phyloP scores from a whole-genome alignment of 2,888 invertebrate species.

The Microdon myrmicae region DNA sequence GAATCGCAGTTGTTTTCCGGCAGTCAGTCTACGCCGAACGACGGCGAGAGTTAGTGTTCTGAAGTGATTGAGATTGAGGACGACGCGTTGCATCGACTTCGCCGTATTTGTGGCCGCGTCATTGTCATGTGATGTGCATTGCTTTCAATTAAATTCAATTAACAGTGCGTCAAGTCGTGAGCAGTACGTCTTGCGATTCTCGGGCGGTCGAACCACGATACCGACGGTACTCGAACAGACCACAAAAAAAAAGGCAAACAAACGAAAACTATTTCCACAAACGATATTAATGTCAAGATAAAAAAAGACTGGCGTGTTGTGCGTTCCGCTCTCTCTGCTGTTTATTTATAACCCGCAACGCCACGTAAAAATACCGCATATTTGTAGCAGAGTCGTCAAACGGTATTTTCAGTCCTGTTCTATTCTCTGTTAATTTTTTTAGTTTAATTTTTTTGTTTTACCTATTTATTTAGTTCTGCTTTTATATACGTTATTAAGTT shows the following conservation, averaged over 20 bases:
- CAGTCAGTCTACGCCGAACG: slow-evolving; percentile 45
- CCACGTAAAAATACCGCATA: too few relatives aligned
- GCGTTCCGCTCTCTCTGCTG: too few relatives aligned
- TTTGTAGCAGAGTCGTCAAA: too few relatives aligned
- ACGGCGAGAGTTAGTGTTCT: slow-evolving; percentile 15
- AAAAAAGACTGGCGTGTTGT: slow-evolving; percentile 14
- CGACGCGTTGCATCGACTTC: slow-evolving; percentile 2
- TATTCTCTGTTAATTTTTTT: too few relatives aligned
- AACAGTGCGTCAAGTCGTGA: slow-evolving; percentile 39
- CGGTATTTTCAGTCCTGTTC: too few relatives aligned
- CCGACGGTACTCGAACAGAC: too few relatives aligned
- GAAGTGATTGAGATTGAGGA: neutral
- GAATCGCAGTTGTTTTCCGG: slow-evolving; percentile 28
- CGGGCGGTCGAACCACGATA: slow-evolving; percentile 27
- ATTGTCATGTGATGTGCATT: slow-evolving; percentile 32
- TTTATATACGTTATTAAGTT: too few relatives aligned
- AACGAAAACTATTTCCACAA: slow-evolving; percentile 1
- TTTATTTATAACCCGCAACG: too few relatives aligned
- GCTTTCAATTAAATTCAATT: slow-evolving; percentile 50
- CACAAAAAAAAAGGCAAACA: too few relatives aligned
- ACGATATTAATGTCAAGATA: too few relatives aligned
- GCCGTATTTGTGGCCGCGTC: neutral
- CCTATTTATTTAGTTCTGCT: too few relatives aligned
- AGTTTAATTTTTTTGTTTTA: too few relatives aligned
- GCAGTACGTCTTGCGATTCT: slow-evolving; percentile 29